Evolutionary conservation across 1,140 invertebrate genomes (phyloP), one percentile per base, ranked within the genome.

Genomic region (Heliconius congener): DNA sequence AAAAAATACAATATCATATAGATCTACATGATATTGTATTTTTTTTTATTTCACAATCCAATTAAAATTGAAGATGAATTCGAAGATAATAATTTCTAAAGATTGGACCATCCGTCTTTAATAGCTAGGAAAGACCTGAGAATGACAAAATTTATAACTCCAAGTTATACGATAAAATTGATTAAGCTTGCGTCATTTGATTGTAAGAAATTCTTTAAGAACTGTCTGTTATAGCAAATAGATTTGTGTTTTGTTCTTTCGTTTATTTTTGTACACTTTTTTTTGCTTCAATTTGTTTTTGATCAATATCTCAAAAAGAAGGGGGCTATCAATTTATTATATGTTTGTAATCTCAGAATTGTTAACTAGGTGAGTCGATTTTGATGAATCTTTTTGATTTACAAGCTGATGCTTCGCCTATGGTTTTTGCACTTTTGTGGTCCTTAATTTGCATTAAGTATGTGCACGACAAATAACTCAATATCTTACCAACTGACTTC

Each of bases 111-210:
- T 66, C 9, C 13, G 4, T 66, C 60, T 66, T 66, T 66, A 66
- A 66, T 66, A 66, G 27, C 9, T 66, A 30, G 60, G 55, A 66
- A 66, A 66, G 23, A 66, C 13, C 60, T 66, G 60, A 66, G 60
- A 13, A 16, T n/a, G 60, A 66, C 23, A 30, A 66, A 66, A 66
- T 30, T 30, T 66, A 66, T 66, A 30, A 16, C 27, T 66, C 13
- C 11, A 66, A 66, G 27, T 66, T 30, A 13, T 66, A 30, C 60
- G 13, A n/a, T 30, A 66, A 66, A 66, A 66, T 66, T 30, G 60
- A 66, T 66, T 66, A 30, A 66, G 27, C 23, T 66, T 30, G 11
- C 13, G 11, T 30, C 9, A 27, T 27, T 66, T 27, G 30, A 23
- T 60, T 60, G 19, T 60, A 66, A 30, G 27, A 30, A 66, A 30